Conservation (phyloP, 2,113 vertebrate genomes). For the Morone saxatilis region DNA sequence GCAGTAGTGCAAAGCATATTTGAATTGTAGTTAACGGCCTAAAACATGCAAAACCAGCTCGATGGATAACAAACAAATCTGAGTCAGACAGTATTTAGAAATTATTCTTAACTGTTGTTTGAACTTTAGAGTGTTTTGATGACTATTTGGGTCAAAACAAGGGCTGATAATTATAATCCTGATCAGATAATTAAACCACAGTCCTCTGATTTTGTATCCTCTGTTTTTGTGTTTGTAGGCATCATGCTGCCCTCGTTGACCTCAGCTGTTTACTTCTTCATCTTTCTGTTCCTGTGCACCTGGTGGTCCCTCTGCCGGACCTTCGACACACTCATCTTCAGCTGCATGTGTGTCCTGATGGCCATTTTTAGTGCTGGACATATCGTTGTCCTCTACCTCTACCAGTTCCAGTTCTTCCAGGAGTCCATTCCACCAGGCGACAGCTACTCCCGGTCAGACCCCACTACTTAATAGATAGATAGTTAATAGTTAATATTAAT, state of each 20-base stretch:
- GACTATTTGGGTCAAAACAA: background rate
- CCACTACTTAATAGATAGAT: too few relatives aligned
- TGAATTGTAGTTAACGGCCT: background rate
- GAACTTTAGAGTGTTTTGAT: background rate
- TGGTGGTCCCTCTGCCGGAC: slow-evolving; percentile 97
- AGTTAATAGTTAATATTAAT: background rate
- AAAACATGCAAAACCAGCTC: background rate
- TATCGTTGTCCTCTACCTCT: slow-evolving; percentile 95
- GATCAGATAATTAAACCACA: background rate
- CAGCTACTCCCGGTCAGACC: slow-evolving; percentile 90
- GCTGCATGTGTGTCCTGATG: slow-evolving; percentile 98
- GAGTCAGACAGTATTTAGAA: background rate
- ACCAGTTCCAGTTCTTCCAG: slow-evolving; percentile 98
- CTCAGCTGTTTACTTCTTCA: slow-evolving; percentile 95
- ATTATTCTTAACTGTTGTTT: background rate
- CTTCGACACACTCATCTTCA: slow-evolving; percentile 96
- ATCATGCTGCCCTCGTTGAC: slow-evolving; percentile 97
- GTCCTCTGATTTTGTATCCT: background rate
- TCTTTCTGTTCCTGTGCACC: slow-evolving; percentile 96
- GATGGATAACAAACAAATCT: background rate
- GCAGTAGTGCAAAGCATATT: background rate
- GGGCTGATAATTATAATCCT: background rate
- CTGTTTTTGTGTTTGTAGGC: slow-evolving; percentile 79
- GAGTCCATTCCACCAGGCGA: slow-evolving; percentile 90
- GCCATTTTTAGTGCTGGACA: slow-evolving; percentile 98